Evolutionary conservation across 2,113 vertebrate species (phyloP).

Genomic region (Microtus pennsylvanicus): DNA sequence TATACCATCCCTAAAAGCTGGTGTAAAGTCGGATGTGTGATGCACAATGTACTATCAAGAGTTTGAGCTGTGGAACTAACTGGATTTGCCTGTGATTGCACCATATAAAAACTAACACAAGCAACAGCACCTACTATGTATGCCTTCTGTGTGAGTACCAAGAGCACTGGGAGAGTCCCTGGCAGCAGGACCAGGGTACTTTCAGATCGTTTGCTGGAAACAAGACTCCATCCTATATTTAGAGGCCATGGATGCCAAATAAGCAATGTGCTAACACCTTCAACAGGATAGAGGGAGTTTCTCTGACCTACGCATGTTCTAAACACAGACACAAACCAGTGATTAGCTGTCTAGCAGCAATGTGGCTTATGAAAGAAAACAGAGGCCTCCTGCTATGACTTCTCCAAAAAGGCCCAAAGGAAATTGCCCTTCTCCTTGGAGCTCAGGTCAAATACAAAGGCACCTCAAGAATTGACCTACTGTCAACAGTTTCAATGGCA

Average conservation of each 20-base stretch:
- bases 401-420: neutral
- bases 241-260: neutral
- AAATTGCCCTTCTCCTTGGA: neutral
- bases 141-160: neutral
- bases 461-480: neutral
- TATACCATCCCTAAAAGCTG: neutral
- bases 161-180: no score
- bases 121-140: neutral
- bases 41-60: neutral
- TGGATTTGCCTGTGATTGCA: neutral
- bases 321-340: constrained; percentile 64
- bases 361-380: neutral
- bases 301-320: constrained; percentile 9
- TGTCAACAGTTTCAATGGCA: neutral
- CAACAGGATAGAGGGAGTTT: neutral
- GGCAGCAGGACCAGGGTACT: neutral
- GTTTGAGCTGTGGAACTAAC: neutral
- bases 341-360: constrained; percentile 73
- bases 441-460: accelerated
- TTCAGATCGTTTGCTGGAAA: neutral
- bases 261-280: neutral
- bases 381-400: accelerated
- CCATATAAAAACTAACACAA: neutral
- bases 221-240: neutral
- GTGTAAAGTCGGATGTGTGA: neutral